These are phyloP conservation scores for Pterocles orientalis DNA, from an alignment of 2,113 vertebrate species.

Conservation along the genomic window DNA sequence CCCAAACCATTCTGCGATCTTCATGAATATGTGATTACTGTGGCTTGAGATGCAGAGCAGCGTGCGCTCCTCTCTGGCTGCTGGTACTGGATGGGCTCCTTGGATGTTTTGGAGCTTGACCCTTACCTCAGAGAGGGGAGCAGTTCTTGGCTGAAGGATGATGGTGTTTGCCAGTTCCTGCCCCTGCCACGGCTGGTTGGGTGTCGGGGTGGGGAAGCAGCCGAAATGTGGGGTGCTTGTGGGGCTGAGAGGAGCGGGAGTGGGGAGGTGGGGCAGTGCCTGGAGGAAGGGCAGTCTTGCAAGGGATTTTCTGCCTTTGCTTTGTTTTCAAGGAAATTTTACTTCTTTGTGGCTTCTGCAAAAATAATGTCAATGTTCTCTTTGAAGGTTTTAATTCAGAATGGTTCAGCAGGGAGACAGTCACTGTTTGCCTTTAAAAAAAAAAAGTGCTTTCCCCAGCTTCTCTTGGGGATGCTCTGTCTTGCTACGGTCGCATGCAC, in stretches of 20 bases:
- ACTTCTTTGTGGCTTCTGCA: neutral
- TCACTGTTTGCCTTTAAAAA: neutral
- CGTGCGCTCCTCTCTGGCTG: neutral
- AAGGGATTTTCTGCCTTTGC: neutral
- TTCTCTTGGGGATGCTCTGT: neutral
- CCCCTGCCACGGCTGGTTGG: neutral
- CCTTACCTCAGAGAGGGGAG: neutral
- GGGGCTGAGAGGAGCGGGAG: neutral
- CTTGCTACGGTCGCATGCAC: neutral
- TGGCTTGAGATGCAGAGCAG: neutral
- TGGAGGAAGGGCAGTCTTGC: neutral
- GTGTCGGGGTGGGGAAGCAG: neutral
- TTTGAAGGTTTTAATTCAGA: neutral
- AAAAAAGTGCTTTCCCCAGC: neutral
- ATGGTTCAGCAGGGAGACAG: neutral
- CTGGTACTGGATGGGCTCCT: rapidly evolving
- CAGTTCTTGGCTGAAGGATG: neutral
- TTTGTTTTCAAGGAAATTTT: neutral
- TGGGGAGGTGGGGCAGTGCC: neutral
- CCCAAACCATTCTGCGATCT: neutral
- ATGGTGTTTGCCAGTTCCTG: neutral
- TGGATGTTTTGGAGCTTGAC: rapidly evolving
- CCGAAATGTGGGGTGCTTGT: neutral
- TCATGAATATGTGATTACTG: rapidly evolving
- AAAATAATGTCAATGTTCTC: neutral